Evolutionary conservation across 1,140 invertebrate genomes (phyloP).

Genomic region (Schlechtendalia chinensis): DNA sequence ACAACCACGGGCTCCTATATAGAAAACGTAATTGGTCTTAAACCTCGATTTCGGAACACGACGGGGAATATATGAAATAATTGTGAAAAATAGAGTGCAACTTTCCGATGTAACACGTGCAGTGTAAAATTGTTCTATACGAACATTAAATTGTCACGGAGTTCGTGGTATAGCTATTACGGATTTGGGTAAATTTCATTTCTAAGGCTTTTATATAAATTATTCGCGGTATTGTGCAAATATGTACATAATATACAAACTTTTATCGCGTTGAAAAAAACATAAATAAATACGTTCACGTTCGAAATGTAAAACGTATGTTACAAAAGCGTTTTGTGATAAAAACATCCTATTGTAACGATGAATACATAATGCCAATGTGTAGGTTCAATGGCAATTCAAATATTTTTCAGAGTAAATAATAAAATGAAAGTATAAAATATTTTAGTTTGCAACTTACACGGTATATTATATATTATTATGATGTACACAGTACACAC

Average conservation of each 20-base stretch:
- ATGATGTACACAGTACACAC: too few species aligned
- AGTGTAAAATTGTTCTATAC: neutral
- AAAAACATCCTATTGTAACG: neutral
- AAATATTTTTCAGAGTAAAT: neutral
- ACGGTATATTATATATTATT: too few species aligned
- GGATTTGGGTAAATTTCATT: neutral
- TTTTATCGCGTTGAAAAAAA: neutral
- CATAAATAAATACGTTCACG: neutral
- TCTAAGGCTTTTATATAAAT: neutral
- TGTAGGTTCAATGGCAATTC: neutral
- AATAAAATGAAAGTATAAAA: neutral
- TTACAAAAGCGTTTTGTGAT: neutral
- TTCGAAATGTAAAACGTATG: neutral
- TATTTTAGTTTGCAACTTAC: too few species aligned
- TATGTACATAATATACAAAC: too few species aligned
- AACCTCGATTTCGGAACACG: neutral
- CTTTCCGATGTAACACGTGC: neutral
- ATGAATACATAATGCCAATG: neutral
- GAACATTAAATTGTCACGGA: neutral
- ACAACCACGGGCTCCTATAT: too few species aligned
- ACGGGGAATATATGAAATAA: too few species aligned
- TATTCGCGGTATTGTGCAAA: neutral
- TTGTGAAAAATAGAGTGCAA: neutral
- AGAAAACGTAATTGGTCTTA: too few species aligned
- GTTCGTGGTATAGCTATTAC: neutral